Evolutionary conservation across 2,888 invertebrate genomes (phyloP), one percentile per base, ranked within the genome.

Genomic region (Ochropacha duplaris): DNA sequence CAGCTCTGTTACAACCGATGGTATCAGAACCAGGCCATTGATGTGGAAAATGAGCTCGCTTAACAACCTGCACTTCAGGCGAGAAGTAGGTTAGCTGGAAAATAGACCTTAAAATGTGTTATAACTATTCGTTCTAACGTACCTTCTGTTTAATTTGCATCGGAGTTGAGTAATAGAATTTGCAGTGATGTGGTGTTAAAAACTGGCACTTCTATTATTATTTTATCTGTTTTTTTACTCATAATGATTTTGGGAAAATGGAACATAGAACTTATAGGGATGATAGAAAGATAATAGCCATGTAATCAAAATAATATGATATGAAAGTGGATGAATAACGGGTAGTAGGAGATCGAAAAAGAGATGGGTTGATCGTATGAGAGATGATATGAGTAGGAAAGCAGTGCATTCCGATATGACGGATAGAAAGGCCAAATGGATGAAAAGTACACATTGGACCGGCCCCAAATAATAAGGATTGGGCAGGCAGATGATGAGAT

Each of bases 41-140:
- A 72, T 57, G 69, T 57, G 73, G 69, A 69, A 71, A 70, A 72
- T 71, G 66, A 67, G 71, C 68, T 65, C 65, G 66, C 66, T 65
- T 59, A 64, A 67, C 69, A 64, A 65, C 58, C 60, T 65, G 58
- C 61, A 71, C 65, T 62, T 63, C 58, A 50, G 57, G 54, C 60
- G 54, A 54, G 60, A 72, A 76, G 66, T 66, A 75, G 74, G 75
- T 77, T 73, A 71, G 65, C 64, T 73, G 79, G 78, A 78, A 79
- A 77, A 74, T 52, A 51, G 52, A 12, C 31, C 31, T 31, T 52
- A 52, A 52, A 52, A 52, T 52, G 22, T 52, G 19, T 22, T 19
- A 34, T 52, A 52, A 34, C 28, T 31, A 34, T 52, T 11, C 52
- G 12, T 34, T 22, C 16, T 31, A 31, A 31, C 22, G 28, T 24